phyloP scores from a whole-genome alignment of 1,140 invertebrate species.

The Conus betulinus region DNA sequence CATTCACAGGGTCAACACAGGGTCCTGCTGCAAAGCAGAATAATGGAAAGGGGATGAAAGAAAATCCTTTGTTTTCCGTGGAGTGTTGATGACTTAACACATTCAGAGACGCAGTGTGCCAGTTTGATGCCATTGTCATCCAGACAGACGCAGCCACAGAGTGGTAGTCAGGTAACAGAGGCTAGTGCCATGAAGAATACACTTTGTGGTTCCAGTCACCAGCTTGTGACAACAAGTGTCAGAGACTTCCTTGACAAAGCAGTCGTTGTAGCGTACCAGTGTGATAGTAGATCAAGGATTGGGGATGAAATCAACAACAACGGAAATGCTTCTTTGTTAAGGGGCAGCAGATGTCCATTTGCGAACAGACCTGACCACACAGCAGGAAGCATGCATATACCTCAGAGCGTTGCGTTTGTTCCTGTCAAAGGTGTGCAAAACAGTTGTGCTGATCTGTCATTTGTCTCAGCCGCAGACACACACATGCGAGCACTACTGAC shows the following conservation, averaged over 20 bases:
- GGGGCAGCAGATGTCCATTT: background rate
- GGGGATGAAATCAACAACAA: background rate
- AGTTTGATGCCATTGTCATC: background rate
- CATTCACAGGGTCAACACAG: background rate
- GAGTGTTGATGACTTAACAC: background rate
- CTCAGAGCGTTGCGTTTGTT: background rate
- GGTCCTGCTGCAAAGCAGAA: background rate
- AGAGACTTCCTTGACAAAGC: background rate
- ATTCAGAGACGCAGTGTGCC: background rate
- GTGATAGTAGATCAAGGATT: background rate
- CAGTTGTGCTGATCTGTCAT: background rate
- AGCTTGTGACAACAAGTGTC: background rate
- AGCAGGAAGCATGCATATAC: background rate
- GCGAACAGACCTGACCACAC: background rate
- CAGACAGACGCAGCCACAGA: background rate
- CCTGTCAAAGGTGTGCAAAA: background rate
- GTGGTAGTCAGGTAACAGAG: background rate
- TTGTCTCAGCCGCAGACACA: background rate
- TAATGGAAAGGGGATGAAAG: background rate
- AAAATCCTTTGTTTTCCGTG: conserved; percentile 1
- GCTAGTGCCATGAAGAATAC: background rate
- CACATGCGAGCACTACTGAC: background rate
- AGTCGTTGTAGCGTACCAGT: background rate
- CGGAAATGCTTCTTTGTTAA: background rate
- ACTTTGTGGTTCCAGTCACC: background rate